These are phyloP conservation scores for Acleris laterana DNA, from an alignment of 2,888 invertebrate genomes.

Conservation along the genomic window DNA sequence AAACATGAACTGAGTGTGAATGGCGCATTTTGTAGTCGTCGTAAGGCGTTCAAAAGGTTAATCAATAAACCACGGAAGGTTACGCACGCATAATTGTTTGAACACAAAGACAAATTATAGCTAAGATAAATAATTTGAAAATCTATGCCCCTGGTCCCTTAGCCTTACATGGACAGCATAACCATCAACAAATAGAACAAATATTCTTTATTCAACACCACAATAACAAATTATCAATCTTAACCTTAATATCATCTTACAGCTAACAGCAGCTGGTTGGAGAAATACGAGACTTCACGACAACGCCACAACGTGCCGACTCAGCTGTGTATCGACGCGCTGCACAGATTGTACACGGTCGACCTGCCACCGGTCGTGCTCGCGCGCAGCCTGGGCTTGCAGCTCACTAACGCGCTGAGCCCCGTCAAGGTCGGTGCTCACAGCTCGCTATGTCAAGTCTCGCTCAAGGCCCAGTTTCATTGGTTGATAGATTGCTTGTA, in stretches of 20 bases:
- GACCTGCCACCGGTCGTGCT: conserved; percentile 90
- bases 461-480: not conserved
- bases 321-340: conserved; percentile 93
- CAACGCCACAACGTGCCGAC: conserved; percentile 95
- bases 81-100: no score
- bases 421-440: conserved; percentile 87
- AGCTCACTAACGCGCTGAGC: conserved; percentile 89
- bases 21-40: no score
- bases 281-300: conserved; percentile 92
- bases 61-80: no score
- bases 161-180: no score
- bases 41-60: no score
- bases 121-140: no score
- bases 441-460: not conserved
- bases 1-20: no score
- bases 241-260: conserved; percentile 26
- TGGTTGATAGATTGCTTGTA: no score
- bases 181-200: no score
- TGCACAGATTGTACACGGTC: conserved; percentile 92
- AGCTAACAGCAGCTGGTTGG: conserved; percentile 89
- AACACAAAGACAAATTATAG: no score
- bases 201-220: not conserved
- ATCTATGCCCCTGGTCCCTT: no score
- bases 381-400: conserved; percentile 92
- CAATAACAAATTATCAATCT: not conserved